Conservation (phyloP, 2,797 vertebrate genomes). For the Acipenser transmontanus region DNA sequence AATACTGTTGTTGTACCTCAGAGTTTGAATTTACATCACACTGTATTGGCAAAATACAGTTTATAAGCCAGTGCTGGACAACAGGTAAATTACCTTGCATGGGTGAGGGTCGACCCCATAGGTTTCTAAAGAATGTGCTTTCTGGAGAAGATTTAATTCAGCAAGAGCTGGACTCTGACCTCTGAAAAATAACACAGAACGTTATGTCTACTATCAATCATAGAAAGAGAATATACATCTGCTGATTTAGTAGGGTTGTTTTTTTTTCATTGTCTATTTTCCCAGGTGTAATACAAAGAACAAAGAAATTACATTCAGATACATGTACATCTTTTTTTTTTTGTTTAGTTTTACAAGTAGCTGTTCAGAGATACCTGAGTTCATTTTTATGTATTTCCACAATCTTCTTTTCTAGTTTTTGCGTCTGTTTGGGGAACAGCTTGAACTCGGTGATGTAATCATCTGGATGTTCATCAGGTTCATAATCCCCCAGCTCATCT, state of each 20-base stretch:
- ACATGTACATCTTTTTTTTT: too few species aligned
- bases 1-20: too few species aligned
- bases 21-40: too few species aligned
- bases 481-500: slow-evolving; percentile 94
- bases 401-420: slow-evolving; percentile 92
- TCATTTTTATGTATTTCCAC: slow-evolving; percentile 89
- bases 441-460: slow-evolving; percentile 91
- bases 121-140: slow-evolving; percentile 86
- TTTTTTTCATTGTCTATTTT: too few species aligned
- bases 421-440: slow-evolving; percentile 92
- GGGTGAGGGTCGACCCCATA: slow-evolving; percentile 97
- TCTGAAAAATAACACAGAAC: slow-evolving; percentile 54
- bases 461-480: slow-evolving; percentile 84
- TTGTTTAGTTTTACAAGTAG: too few species aligned
- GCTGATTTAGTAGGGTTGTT: too few species aligned
- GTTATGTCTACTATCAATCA: background rate
- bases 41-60: too few species aligned
- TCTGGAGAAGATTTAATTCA: slow-evolving; percentile 88
- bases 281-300: too few species aligned
- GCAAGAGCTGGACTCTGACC: slow-evolving; percentile 77
- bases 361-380: slow-evolving; percentile 69
- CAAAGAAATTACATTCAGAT: too few species aligned
- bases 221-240: too few species aligned
- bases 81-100: slow-evolving; percentile 77
- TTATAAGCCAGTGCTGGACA: background rate